These are phyloP conservation scores for Iselma pallidipennis DNA, from an alignment of 2,888 invertebrate genomes.

Conservation along the genomic window DNA sequence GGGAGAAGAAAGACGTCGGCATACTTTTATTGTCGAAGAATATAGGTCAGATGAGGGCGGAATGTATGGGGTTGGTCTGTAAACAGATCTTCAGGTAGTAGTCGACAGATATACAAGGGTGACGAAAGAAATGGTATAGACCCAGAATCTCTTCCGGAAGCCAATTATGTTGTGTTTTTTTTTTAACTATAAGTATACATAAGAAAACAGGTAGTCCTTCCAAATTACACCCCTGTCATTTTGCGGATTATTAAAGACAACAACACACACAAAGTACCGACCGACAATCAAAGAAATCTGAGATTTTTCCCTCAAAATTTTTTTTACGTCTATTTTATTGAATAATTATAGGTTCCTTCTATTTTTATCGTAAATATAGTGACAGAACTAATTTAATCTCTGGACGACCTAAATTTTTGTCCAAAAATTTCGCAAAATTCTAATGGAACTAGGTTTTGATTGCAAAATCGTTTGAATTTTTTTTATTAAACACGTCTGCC, in stretches of 20 bases:
- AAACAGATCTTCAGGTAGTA: conserved; percentile 29
- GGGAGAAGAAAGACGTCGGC: not conserved
- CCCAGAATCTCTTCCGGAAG: conserved; percentile 29
- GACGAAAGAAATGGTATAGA: conserved; percentile 4
- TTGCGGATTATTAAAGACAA: conserved; percentile 10
- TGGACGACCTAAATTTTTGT: too few relatives aligned
- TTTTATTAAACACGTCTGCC: too few relatives aligned
- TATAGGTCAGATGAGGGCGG: conserved; percentile 37
- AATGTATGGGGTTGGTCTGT: conserved; percentile 30
- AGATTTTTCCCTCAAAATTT: too few relatives aligned
- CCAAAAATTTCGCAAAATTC: too few relatives aligned
- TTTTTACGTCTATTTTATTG: too few relatives aligned
- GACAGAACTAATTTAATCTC: too few relatives aligned
- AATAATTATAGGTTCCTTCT: too few relatives aligned
- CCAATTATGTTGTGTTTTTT: conserved; percentile 27
- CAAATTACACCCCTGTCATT: conserved; percentile 6
- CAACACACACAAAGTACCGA: too few relatives aligned
- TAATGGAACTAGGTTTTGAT: too few relatives aligned
- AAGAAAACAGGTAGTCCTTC: conserved; percentile 32
- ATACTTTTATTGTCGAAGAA: conserved; percentile 24
- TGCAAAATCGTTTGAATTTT: too few relatives aligned
- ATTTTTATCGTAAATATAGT: too few relatives aligned
- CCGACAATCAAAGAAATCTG: not conserved
- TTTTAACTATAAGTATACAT: too few relatives aligned
- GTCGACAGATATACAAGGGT: conserved; percentile 3